These are phyloP conservation scores for Hippasteria phrygiana DNA, from an alignment of 53 echinoderm and acorn worm species.

Conservation along the genomic window DNA sequence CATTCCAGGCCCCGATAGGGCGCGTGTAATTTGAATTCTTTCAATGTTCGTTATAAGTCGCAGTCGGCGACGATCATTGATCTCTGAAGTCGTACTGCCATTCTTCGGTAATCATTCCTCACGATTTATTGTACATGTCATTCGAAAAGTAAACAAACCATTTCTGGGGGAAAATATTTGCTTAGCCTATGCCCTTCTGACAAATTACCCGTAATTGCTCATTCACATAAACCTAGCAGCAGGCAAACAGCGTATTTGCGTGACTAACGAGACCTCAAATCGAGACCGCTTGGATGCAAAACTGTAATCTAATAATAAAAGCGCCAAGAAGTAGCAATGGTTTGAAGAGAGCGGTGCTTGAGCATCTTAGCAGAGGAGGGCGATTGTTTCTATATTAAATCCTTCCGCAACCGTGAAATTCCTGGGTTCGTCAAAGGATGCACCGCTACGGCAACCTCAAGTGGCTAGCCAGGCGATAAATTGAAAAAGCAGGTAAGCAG, in stretches of 20 bases:
- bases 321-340: neutral
- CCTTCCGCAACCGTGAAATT: neutral
- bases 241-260: neutral
- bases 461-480: neutral
- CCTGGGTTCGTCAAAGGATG: neutral
- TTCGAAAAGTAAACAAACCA: too few relatives aligned
- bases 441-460: neutral
- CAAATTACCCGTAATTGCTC: conserved; percentile 1
- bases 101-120: too few relatives aligned
- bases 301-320: neutral
- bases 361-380: neutral
- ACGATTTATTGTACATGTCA: too few relatives aligned
- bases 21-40: too few relatives aligned
- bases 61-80: too few relatives aligned
- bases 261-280: neutral
- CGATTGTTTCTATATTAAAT: conserved; percentile 14
- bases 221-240: neutral
- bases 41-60: too few relatives aligned
- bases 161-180: neutral
- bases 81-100: too few relatives aligned
- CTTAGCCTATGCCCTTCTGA: neutral
- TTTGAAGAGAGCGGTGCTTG: neutral
- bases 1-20: too few relatives aligned
- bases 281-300: neutral
- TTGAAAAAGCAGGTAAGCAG: neutral